These are phyloP conservation scores for Mus minutoides DNA, from an alignment of 2,797 vertebrate genomes.

Conservation along the genomic window DNA sequence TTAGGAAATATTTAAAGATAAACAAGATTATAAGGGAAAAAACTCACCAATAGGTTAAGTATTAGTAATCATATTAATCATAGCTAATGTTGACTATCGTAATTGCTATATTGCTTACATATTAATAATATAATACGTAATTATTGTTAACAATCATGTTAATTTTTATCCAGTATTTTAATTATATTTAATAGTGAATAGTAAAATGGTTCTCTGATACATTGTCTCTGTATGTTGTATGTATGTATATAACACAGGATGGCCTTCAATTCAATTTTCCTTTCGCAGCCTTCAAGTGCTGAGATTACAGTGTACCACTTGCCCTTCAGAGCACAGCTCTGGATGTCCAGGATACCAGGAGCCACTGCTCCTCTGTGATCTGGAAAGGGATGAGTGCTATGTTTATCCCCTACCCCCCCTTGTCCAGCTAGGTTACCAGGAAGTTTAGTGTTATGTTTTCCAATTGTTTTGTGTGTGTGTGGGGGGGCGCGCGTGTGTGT, in stretches of 20 bases:
- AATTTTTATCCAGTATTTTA: not conserved
- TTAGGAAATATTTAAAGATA: constrained; percentile 22
- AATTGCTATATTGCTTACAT: not conserved
- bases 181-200: not conserved
- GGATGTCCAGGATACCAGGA: not conserved
- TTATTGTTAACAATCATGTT: not conserved
- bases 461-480: not conserved
- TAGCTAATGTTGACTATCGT: not conserved
- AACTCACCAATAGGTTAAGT: not conserved
- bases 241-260: not conserved
- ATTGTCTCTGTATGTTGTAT: not conserved
- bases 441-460: not conserved
- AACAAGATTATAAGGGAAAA: not conserved
- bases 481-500: not conserved
- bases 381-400: not conserved
- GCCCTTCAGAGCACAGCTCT: not conserved
- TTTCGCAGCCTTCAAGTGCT: not conserved
- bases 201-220: not conserved
- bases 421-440: not conserved
- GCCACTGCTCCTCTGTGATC: not conserved
- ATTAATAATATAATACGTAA: not conserved
- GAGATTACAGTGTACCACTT: not conserved
- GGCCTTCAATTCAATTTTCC: not conserved
- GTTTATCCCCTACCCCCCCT: not conserved
- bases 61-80: not conserved